A percentile compares a stretch with the other conserved stretches of the same genome.
These are phyloP conservation scores for Notothenia coriiceps DNA, from an alignment of 2,113 vertebrate species.

Conservation along the genomic window DNA sequence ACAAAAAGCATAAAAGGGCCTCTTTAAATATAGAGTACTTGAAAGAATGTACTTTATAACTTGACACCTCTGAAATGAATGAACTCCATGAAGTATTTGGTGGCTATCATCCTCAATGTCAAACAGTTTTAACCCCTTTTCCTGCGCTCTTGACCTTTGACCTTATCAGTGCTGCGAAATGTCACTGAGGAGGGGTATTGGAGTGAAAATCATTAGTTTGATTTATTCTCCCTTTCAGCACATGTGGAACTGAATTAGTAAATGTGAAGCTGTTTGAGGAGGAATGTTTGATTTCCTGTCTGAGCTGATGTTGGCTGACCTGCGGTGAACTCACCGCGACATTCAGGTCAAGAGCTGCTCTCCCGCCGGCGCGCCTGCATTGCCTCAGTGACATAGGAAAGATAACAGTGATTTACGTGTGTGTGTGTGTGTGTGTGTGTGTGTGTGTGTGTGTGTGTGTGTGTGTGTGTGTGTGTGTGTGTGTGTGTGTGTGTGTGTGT, in stretches of 20 bases:
- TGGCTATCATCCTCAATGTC: not conserved
- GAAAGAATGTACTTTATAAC: no score
- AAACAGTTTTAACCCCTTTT: not conserved
- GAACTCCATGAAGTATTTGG: not conserved
- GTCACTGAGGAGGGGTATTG: no score
- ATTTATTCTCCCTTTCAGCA: not conserved
- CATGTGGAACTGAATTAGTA: not conserved
- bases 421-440: conserved; percentile 1
- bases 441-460: no score
- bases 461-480: no score
- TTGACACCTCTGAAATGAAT: not conserved
- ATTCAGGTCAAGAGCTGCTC: conserved; percentile 5
- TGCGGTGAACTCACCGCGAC: not conserved
- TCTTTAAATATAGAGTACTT: no score
- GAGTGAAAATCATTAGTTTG: not conserved
- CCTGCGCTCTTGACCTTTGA: conserved; percentile 11
- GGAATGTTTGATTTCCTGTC: not conserved
- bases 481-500: no score
- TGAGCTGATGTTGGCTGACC: not conserved
- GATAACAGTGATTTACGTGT: conserved; percentile 23
- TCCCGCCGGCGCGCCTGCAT: not conserved
- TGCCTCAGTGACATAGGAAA: conserved; percentile 7
- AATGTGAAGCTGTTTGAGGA: not conserved
- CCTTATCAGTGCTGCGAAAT: not conserved
- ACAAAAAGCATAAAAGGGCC: no score